Evolutionary conservation across 1,140 invertebrate species (phyloP).

Genomic region (Homarus americanus): DNA sequence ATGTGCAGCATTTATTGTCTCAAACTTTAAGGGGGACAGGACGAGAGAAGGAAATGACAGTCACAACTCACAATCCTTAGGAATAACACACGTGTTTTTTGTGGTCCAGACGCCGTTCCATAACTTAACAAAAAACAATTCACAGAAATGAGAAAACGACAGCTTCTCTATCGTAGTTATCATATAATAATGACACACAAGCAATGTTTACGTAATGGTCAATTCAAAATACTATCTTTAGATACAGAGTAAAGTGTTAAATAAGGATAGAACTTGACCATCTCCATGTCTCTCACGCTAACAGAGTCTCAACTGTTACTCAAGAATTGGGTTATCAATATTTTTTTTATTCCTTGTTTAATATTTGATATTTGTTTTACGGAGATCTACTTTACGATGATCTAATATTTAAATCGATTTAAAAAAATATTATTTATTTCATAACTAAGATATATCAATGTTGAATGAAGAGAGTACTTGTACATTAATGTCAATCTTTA

Average conservation of each 20-base stretch:
- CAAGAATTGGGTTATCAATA: not conserved
- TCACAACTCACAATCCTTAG: not conserved
- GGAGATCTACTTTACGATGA: too few relatives aligned
- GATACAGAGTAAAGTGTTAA: not conserved
- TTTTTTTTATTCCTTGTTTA: not conserved
- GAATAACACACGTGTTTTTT: constrained; percentile 14
- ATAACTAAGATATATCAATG: too few relatives aligned
- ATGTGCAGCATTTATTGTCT: not conserved
- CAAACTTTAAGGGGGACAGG: not conserved
- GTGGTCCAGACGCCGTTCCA: constrained; percentile 5
- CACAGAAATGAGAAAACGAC: constrained; percentile 3
- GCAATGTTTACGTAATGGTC: not conserved
- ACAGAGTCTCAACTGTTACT: not conserved
- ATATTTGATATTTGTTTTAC: not conserved
- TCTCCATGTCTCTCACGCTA: not conserved
- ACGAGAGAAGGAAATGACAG: not conserved
- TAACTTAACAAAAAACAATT: constrained; percentile 30
- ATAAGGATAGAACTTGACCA: not conserved
- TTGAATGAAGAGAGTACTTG: too few relatives aligned
- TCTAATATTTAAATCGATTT: not conserved
- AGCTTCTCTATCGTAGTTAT: not conserved
- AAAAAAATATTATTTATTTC: not conserved
- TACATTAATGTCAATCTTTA: too few relatives aligned
- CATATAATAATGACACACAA: not conserved
- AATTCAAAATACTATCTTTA: not conserved